Evolutionary conservation across 2,797 vertebrate species (phyloP).

Genomic region (Clarias pachynema): DNA sequence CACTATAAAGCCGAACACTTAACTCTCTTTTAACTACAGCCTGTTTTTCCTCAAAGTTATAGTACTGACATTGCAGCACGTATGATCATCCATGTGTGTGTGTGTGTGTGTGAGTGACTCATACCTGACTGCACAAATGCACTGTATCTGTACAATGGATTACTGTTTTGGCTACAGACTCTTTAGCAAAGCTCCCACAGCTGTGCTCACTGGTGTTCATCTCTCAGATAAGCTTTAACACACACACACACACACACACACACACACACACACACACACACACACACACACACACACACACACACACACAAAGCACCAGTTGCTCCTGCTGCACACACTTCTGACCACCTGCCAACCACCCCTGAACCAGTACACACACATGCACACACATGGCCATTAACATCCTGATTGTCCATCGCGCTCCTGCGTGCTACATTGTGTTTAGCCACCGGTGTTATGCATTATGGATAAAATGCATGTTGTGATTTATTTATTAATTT

Average conservation of each 20-base stretch:
- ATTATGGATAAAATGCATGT: constrained; percentile 21
- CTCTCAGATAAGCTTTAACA: constrained; percentile 30
- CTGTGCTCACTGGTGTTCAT: constrained; percentile 36
- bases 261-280: background rate
- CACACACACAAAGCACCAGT: background rate
- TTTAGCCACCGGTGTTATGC: constrained; percentile 15
- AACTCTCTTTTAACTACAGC: background rate
- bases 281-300: constrained; percentile 6
- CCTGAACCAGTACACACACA: background rate
- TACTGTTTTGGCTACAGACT: constrained; percentile 26
- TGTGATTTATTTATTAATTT: background rate
- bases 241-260: constrained; percentile 16
- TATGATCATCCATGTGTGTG: background rate
- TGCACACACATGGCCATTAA: background rate
- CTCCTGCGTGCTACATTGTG: background rate
- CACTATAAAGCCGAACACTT: background rate
- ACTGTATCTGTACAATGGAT: constrained; percentile 30
- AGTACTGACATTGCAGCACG: background rate
- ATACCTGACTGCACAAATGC: constrained; percentile 41
- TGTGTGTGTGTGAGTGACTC: background rate
- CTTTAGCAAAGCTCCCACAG: constrained; percentile 26
- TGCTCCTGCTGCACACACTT: constrained; percentile 16
- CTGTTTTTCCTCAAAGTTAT: background rate
- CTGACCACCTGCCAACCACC: constrained; percentile 23
- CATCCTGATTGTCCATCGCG: constrained; percentile 23